Evolutionary conservation across 1,140 invertebrate genomes (phyloP), one percentile per base, ranked within the genome.

Genomic region (Drosophila watanabei): DNA sequence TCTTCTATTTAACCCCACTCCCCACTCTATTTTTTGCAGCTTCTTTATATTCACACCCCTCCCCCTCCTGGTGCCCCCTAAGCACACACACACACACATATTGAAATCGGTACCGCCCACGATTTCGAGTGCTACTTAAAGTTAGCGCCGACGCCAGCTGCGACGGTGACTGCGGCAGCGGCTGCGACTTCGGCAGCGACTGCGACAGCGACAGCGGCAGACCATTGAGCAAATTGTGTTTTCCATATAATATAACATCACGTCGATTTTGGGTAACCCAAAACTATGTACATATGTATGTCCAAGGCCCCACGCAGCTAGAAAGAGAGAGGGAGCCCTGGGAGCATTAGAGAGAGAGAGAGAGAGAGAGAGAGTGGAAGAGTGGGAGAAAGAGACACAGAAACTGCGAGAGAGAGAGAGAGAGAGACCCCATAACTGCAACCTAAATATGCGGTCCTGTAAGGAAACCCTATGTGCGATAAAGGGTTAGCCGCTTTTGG

Each of bases 361-460:
- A 33, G 11, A 43, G 56, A 51, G 30, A 43, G 65, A n/a, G 49
- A 57, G 72, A 57, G 62, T 62, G 72, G 73, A 46, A 62, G 43
- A 57, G 71, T 48, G 16, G 43, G 49, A 57, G 75, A 75, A 45
- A 79, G 32, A 32, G 39, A 14, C 5, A 24, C 24, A n/a, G 39
- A 37, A 16, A 11, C 11, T 14, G 33, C 33, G 64, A 80, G 32
- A 16, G 32, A 32, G 35, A 13, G 33, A 41, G 73, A 85, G 59
- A 20, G 51, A 8, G 48, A 68, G 66, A 71, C 82, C 68, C 82
- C 82, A 86, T 87, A 87, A 86, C 82, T 82, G 92, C 91, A 93
- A 93, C 92, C 92, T 93, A 93, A 93, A 93, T 93, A 93, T 93
- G 92, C 92, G 92, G 92, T 93, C 91, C 92, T 93, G 92, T 93